Evolutionary conservation across 2,888 invertebrate species (phyloP).

Genomic region (Gerris lacustris): DNA sequence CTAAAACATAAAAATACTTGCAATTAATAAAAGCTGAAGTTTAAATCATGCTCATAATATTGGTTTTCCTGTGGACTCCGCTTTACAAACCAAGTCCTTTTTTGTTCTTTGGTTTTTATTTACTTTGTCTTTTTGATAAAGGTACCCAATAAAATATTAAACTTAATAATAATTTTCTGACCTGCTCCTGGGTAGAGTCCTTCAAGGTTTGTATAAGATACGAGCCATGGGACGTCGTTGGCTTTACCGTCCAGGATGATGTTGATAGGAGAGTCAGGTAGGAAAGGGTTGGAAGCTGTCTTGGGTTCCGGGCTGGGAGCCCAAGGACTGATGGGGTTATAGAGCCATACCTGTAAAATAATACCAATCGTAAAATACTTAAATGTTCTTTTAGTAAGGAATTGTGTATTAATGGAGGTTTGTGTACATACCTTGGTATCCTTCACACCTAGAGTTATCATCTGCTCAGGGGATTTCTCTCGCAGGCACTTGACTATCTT

Average conservation of each 20-base stretch:
- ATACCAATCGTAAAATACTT: not conserved
- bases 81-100: too few species aligned
- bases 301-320: slow-evolving; percentile 55
- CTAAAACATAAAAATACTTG: slow-evolving; percentile 18
- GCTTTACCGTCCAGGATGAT: slow-evolving; percentile 48
- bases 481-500: slow-evolving; percentile 53
- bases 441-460: slow-evolving; percentile 37
- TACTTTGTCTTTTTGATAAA: too few species aligned
- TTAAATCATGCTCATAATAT: too few species aligned
- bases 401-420: too few species aligned
- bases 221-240: slow-evolving; percentile 54
- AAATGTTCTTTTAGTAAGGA: not conserved
- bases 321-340: slow-evolving; percentile 59
- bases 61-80: too few species aligned
- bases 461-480: slow-evolving; percentile 46
- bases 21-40: too few species aligned
- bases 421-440: slow-evolving; percentile 29
- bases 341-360: slow-evolving; percentile 43
- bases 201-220: slow-evolving; percentile 53
- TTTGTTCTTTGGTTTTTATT: too few species aligned
- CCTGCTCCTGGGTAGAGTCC: slow-evolving; percentile 61
- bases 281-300: slow-evolving; percentile 45
- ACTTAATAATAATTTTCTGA: slow-evolving; percentile 31
- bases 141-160: too few species aligned
- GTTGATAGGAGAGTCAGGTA: slow-evolving; percentile 51